These are phyloP conservation scores for Watsonalla cultraria DNA, from an alignment of 2,888 invertebrate species.

Conservation along the genomic window DNA sequence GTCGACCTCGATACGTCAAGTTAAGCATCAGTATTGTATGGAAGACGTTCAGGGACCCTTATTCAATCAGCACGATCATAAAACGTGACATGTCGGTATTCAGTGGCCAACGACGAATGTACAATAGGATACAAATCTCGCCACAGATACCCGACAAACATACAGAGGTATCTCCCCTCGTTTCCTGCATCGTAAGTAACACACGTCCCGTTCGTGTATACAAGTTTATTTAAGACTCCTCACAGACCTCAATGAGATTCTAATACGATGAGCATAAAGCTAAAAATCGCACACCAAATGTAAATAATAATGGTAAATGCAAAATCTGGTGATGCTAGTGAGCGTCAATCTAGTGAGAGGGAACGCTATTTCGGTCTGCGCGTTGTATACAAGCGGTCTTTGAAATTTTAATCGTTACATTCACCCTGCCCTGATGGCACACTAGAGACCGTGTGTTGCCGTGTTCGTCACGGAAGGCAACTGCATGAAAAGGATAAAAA, in stretches of 20 bases:
- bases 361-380: constrained; percentile 69
- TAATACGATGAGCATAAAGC: constrained; percentile 37
- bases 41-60: constrained; percentile 22
- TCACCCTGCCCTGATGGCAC: constrained; percentile 69
- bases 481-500: constrained; percentile 36
- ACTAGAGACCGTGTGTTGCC: constrained; percentile 51
- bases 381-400: constrained; percentile 66
- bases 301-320: constrained; percentile 15
- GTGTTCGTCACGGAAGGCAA: constrained; percentile 39
- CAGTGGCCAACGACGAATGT: constrained; percentile 44
- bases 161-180: constrained; percentile 63
- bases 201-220: constrained; percentile 51
- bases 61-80: constrained; percentile 46
- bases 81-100: constrained; percentile 46
- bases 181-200: constrained; percentile 67
- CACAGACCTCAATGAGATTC: constrained; percentile 20
- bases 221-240: constrained; percentile 31
- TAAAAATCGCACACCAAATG: constrained; percentile 35
- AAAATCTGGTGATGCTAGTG: constrained; percentile 40
- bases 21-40: constrained; percentile 16
- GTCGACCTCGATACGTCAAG: constrained; percentile 20
- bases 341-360: constrained; percentile 60
- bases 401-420: constrained; percentile 77
- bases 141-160: constrained; percentile 52
- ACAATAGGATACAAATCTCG: constrained; percentile 61